Evolutionary conservation across 2,888 invertebrate genomes (phyloP), one percentile per base, ranked within the genome.

Genomic region (Autographa gamma): DNA sequence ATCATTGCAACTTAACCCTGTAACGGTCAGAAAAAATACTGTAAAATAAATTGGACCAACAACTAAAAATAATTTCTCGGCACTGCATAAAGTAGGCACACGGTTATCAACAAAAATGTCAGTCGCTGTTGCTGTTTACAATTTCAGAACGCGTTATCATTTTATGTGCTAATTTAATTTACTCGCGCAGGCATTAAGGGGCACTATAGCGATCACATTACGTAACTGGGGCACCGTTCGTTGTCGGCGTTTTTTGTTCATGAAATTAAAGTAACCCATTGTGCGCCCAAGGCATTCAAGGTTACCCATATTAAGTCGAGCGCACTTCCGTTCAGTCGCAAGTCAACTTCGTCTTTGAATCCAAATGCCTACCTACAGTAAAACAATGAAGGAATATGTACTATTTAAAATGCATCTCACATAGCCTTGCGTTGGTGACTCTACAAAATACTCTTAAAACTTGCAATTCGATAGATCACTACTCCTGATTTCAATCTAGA

Each of bases 251-350:
- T 92, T 92, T 80, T 82, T 84, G 77, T 84, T 74, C 66, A 82
- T 79, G 72, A 76, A 84, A 83, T 79, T 82, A 77, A 83, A 80
- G 65, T 77, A 91, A 91, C 85, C 90, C 89, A 92, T 93, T 92
- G 92, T 93, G 85, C 83, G 77, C 69, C 81, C 93, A 95, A 95
- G 95, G 95, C 84, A 77, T 69, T 81, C 93, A 95, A 95, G 95
- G 95, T 92, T 91, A 94, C 92, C 92, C 91, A 91, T 91, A 91
- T 93, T 90, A 92, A 91, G 90, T 89, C 90, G 83, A 88, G 87
- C 90, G 88, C 85, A 87, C 91, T 93, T 93, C 93, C 93, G 91
- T 73, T 88, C 85, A 79, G 80, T 75, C 74, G 71, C 68, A 71
- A 76, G 81, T 74, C 80, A 68, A 82, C 71, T 80, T 69, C 66